Evolutionary conservation across 1,140 invertebrate species (phyloP).

Genomic region (Drosophila cardini): DNA sequence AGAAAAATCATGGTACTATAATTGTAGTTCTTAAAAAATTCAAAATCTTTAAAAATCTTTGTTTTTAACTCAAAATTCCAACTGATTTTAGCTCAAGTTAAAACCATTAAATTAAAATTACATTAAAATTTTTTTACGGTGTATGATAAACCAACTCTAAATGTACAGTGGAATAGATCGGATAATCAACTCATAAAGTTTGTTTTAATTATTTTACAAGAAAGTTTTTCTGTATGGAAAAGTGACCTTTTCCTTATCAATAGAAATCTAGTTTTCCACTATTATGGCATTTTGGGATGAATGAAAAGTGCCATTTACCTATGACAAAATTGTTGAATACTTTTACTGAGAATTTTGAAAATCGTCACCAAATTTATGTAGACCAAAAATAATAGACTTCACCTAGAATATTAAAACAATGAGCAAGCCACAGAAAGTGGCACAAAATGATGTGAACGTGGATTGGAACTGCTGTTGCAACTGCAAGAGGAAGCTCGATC

Average conservation of each 20-base stretch:
- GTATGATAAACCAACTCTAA: slow-evolving; percentile 47
- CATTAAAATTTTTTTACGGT: too few species aligned
- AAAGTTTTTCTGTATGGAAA: neutral
- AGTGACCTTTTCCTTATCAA: neutral
- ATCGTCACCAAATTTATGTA: slow-evolving; percentile 42
- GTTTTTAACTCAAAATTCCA: too few species aligned
- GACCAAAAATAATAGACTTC: slow-evolving; percentile 4
- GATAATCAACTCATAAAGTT: neutral
- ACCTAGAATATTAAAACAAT: slow-evolving; percentile 23
- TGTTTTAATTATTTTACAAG: neutral
- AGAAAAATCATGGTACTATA: too few species aligned
- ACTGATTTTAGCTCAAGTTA: too few species aligned
- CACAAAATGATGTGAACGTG: slow-evolving; percentile 3
- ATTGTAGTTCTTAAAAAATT: too few species aligned
- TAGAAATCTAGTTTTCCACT: neutral
- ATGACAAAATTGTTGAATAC: slow-evolving; percentile 5
- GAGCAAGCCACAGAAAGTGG: slow-evolving; percentile 17
- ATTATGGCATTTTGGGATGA: neutral
- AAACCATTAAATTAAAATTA: too few species aligned
- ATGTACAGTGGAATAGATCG: slow-evolving; percentile 10
- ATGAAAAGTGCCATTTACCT: neutral
- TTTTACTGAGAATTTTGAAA: neutral
- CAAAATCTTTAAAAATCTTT: too few species aligned
- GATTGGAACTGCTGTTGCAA: slow-evolving; percentile 50
- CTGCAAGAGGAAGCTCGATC: slow-evolving; percentile 65